A percentile compares a stretch with the other conserved stretches of the same genome.
Conservation (phyloP, 2,888 invertebrate species). For the Morpho achilles region DNA sequence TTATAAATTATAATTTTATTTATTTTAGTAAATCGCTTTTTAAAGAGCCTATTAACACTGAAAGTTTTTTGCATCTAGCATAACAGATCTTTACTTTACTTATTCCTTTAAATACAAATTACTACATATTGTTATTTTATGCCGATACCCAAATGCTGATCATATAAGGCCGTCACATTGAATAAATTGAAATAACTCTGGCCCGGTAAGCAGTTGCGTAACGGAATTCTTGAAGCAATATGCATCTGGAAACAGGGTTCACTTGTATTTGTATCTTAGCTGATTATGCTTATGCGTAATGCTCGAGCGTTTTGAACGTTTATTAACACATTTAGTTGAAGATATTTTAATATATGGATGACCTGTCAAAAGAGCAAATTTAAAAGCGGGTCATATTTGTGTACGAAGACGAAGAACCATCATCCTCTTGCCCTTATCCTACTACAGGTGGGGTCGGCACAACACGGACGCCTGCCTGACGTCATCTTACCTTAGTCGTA, state of each 20-base stretch:
- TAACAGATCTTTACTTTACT: too few relatives aligned
- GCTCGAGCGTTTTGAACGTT: conserved; percentile 17
- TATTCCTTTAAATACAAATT: conserved; percentile 1
- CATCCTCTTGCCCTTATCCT: too few relatives aligned
- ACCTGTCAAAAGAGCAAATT: conserved; percentile 12
- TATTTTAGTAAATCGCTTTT: too few relatives aligned
- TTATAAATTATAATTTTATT: too few relatives aligned
- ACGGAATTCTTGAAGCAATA: conserved; percentile 25
- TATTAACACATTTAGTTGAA: conserved; percentile 3
- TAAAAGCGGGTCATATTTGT: conserved; percentile 8
- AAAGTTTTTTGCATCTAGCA: too few relatives aligned
- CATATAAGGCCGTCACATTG: conserved; percentile 24
- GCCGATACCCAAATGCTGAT: conserved; percentile 17
- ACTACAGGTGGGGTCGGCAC: too few relatives aligned
- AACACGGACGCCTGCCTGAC: too few relatives aligned
- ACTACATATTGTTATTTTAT: conserved; percentile 12
- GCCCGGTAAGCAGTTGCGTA: conserved; percentile 20
- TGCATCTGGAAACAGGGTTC: conserved; percentile 23
- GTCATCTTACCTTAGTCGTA: too few relatives aligned
- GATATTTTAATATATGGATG: conserved; percentile 12
- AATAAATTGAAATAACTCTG: conserved; percentile 24
- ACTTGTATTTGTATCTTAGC: conserved; percentile 10
- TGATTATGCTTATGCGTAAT: conserved; percentile 14
- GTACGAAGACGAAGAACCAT: not conserved
- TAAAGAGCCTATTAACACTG: too few relatives aligned